Percentiles rank a stretch among this genome's conserved stretches.
phyloP scores from a whole-genome alignment of 2,113 vertebrate species.

The Gallinago jamesoni region DNA sequence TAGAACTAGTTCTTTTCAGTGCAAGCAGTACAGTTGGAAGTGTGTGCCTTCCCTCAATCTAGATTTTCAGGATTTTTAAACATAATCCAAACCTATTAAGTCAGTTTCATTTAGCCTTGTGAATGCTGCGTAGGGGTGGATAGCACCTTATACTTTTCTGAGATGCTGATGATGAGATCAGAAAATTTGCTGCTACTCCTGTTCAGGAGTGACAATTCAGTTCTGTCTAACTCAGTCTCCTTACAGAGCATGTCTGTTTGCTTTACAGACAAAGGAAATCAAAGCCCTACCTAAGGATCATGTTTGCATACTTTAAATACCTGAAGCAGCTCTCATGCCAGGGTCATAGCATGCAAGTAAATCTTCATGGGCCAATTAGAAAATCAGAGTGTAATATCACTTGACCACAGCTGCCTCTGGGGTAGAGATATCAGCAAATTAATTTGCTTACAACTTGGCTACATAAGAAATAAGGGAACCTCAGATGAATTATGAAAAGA shows the following conservation, averaged over 20 bases:
- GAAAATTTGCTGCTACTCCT: neutral
- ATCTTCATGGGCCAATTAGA: neutral
- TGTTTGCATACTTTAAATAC: neutral
- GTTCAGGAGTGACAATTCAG: neutral
- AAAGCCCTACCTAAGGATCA: neutral
- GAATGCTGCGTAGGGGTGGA: neutral
- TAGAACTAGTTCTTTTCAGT: neutral
- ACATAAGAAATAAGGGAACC: neutral
- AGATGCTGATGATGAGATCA: neutral
- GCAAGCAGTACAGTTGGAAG: neutral
- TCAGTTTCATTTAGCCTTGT: neutral
- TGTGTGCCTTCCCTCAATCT: neutral
- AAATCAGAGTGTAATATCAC: neutral
- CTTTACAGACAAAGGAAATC: neutral
- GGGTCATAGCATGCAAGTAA: neutral
- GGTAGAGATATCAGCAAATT: neutral
- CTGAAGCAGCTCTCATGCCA: neutral
- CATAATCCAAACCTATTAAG: neutral
- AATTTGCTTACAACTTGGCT: neutral
- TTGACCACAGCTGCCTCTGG: neutral
- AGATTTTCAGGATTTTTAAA: neutral
- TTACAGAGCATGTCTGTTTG: neutral
- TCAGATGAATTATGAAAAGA: neutral
- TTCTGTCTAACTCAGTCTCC: neutral
- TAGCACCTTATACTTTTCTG: neutral